phyloP scores from a whole-genome alignment of 2,113 vertebrate genomes.

The Murina feae region DNA sequence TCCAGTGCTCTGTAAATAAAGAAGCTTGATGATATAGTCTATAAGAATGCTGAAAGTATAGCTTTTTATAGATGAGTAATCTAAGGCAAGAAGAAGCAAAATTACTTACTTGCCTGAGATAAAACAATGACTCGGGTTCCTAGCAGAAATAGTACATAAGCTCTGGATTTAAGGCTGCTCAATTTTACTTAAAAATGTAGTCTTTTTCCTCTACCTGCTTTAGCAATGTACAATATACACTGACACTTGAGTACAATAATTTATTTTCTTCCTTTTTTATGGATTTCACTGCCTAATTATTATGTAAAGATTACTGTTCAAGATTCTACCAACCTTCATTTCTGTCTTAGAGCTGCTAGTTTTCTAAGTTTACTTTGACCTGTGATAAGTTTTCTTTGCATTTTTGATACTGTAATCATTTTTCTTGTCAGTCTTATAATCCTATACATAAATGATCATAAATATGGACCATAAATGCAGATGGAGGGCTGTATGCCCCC shows the following conservation, averaged over 20 bases:
- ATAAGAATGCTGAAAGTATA: constrained; percentile 53
- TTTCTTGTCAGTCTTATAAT: constrained; percentile 23
- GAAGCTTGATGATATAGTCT: constrained; percentile 39
- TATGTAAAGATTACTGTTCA: constrained; percentile 37
- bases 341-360: constrained; percentile 30
- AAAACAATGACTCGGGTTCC: constrained; percentile 74
- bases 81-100: constrained; percentile 63
- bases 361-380: constrained; percentile 36
- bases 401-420: constrained; percentile 28
- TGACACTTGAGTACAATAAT: constrained; percentile 51
- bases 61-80: constrained; percentile 70
- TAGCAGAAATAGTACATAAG: constrained; percentile 67
- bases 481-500: background rate
- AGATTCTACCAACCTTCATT: constrained; percentile 22
- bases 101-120: constrained; percentile 67
- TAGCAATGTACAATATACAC: constrained; percentile 48
- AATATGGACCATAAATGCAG: background rate
- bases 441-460: constrained; percentile 29
- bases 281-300: constrained; percentile 54
- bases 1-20: constrained; percentile 2
- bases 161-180: constrained; percentile 56
- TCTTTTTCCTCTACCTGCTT: constrained; percentile 49
- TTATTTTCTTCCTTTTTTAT: constrained; percentile 50
- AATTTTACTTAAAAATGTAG: constrained; percentile 54
- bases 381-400: background rate